These are phyloP conservation scores for Galemys pyrenaicus DNA, from an alignment of 2,113 vertebrate genomes.

Conservation along the genomic window DNA sequence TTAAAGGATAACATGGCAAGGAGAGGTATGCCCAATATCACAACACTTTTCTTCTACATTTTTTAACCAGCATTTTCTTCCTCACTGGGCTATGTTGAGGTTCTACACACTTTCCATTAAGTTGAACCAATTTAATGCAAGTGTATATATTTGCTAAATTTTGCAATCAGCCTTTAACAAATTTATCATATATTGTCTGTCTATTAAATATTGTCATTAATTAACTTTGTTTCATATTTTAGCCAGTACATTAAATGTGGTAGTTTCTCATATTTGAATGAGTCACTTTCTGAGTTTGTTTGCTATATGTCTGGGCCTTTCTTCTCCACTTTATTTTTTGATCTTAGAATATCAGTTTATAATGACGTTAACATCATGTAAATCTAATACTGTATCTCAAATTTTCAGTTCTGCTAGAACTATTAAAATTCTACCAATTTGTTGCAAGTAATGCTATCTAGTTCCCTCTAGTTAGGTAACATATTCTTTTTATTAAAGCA, in stretches of 20 bases:
- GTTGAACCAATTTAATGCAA: not conserved
- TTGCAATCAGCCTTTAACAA: not conserved
- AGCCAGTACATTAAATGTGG: not conserved
- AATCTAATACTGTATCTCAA: not conserved
- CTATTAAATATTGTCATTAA: not conserved
- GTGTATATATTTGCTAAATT: not conserved
- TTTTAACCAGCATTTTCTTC: not conserved
- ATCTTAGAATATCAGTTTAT: not conserved
- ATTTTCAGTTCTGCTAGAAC: not conserved
- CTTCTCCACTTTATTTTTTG: not conserved
- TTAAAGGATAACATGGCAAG: not conserved
- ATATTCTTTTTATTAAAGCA: not conserved
- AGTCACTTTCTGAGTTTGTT: not conserved
- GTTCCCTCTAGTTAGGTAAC: not conserved
- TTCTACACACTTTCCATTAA: not conserved
- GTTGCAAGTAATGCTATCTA: not conserved
- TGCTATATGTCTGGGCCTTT: not conserved
- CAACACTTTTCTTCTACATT: not conserved
- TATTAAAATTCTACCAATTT: not conserved
- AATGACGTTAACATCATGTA: not conserved
- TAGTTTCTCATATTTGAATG: not conserved
- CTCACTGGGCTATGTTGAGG: not conserved
- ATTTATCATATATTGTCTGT: not conserved
- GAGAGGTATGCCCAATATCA: not conserved
- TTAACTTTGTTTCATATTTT: not conserved